Conservation (phyloP, 2,888 invertebrate species). For the Limulus polyphemus region DNA sequence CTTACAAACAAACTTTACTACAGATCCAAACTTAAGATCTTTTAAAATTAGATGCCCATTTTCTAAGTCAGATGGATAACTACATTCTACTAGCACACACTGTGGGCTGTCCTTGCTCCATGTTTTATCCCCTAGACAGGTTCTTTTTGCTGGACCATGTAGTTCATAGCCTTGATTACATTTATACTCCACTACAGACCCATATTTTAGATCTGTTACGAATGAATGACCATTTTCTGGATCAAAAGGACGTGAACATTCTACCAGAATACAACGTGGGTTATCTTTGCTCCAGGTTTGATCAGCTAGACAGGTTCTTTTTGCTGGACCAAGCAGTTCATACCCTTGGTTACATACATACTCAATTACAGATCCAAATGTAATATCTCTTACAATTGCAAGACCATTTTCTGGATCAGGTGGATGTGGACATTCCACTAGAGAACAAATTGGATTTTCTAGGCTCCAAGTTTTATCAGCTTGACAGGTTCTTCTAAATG, state of each 20-base stretch:
- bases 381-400: conserved; percentile 27
- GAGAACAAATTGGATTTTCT: conserved; percentile 27
- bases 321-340: conserved; percentile 19
- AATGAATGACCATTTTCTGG: conserved; percentile 12
- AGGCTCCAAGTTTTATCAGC: conserved; percentile 21
- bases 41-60: conserved; percentile 39
- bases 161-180: conserved; percentile 22
- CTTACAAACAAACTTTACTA: conserved; percentile 21
- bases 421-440: conserved; percentile 1
- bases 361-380: conserved; percentile 16
- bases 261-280: conserved; percentile 26
- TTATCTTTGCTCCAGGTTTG: conserved; percentile 30
- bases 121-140: conserved; percentile 16
- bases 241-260: neutral
- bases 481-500: conserved; percentile 17
- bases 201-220: conserved; percentile 5
- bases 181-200: conserved; percentile 20
- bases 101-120: conserved; percentile 18
- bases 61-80: conserved; percentile 31
- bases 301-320: conserved; percentile 24
- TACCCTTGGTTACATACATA: conserved; percentile 16
- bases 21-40: conserved; percentile 29
- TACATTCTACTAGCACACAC: conserved; percentile 20
- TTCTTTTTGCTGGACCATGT: conserved; percentile 10
- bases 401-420: conserved; percentile 27